Evolutionary conservation across 1,140 invertebrate species (phyloP).

Genomic region (Ceratina calcarata): DNA sequence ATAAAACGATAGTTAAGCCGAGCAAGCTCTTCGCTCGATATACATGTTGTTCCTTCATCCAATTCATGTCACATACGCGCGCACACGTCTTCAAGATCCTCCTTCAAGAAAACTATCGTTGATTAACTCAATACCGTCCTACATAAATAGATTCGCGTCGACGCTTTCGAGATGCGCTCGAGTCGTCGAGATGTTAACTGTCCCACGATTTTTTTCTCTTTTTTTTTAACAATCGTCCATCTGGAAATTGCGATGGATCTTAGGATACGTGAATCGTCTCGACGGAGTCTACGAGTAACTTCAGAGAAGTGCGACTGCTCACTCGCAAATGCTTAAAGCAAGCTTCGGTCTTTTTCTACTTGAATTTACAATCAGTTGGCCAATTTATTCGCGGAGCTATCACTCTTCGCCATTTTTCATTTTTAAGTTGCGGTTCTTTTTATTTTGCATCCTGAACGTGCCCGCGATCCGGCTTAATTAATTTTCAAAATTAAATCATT

Average conservation of each 20-base stretch:
- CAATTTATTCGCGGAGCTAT: neutral
- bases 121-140: constrained; percentile 38
- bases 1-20: constrained; percentile 43
- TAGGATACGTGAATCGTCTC: constrained; percentile 4
- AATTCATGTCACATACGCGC: constrained; percentile 11
- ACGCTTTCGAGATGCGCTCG: constrained; percentile 16
- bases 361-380: neutral
- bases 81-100: constrained; percentile 25
- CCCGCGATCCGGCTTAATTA: constrained; percentile 53
- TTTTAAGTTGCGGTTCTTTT: constrained; percentile 55
- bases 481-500: too few relatives aligned
- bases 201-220: neutral
- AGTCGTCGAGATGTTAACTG: neutral
- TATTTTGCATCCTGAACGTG: constrained; percentile 61
- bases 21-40: constrained; percentile 42
- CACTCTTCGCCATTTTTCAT: constrained; percentile 8
- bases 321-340: constrained; percentile 8
- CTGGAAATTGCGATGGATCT: neutral
- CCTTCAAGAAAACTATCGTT: constrained; percentile 6
- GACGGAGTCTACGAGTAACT: neutral
- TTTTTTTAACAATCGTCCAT: constrained; percentile 22
- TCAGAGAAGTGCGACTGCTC: constrained; percentile 34
- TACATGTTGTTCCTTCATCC: constrained; percentile 34
- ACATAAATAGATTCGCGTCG: constrained; percentile 37
- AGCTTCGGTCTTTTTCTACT: constrained; percentile 2